Conservation (phyloP, 2,888 invertebrate species). For the Gastrophysa polygoni region DNA sequence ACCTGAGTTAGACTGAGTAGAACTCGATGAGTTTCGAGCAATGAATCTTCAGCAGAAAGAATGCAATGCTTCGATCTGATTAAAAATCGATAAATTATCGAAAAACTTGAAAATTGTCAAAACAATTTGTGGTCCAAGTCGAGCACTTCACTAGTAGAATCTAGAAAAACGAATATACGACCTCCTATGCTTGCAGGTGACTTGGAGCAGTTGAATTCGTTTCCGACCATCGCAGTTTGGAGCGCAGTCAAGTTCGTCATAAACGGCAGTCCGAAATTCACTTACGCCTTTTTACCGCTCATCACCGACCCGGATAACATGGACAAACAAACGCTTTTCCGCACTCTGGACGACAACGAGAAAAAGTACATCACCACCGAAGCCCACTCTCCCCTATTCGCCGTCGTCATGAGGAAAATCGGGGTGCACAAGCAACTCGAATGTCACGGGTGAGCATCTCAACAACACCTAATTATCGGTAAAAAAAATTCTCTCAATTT, state of each 20-base stretch:
- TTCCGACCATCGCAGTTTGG: conserved; percentile 92
- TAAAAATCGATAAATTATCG: too few relatives aligned
- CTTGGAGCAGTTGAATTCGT: conserved; percentile 75
- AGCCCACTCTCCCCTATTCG: conserved; percentile 83
- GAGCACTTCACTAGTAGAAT: too few relatives aligned
- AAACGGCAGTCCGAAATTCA: conserved; percentile 63
- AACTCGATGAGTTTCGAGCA: too few relatives aligned
- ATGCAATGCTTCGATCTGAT: too few relatives aligned
- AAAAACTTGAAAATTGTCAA: too few relatives aligned
- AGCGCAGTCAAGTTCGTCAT: conserved; percentile 87
- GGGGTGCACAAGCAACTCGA: conserved; percentile 80
- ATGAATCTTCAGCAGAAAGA: too few relatives aligned
- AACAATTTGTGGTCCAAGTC: too few relatives aligned
- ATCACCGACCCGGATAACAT: conserved; percentile 82
- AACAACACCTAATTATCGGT: too few relatives aligned
- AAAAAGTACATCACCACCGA: conserved; percentile 64
- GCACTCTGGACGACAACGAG: conserved; percentile 62
- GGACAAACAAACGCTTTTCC: conserved; percentile 73
- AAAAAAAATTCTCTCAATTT: not conserved
- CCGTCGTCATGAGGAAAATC: conserved; percentile 85
- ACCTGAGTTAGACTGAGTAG: too few relatives aligned
- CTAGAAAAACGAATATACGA: too few relatives aligned
- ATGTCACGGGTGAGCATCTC: conserved; percentile 74
- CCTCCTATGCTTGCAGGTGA: conserved; percentile 60
- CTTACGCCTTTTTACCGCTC: conserved; percentile 82